A percentile compares a stretch with the other conserved stretches of the same genome.
phyloP scores from a whole-genome alignment of 2,888 invertebrate genomes.

The Cataglyphis albicans region DNA sequence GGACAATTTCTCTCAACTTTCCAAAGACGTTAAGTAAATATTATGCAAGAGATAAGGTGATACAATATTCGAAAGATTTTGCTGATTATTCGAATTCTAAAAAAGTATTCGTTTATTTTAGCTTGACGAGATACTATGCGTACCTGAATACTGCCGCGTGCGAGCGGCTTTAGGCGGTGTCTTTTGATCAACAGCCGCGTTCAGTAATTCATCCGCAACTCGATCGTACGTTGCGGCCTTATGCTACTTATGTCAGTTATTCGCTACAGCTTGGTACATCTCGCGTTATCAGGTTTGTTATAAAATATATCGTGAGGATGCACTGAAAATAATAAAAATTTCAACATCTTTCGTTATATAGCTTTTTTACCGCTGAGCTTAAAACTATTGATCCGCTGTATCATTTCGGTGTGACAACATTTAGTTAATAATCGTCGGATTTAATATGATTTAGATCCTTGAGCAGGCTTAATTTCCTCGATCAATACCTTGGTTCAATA shows the following conservation, averaged over 20 bases:
- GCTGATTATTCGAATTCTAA: neutral
- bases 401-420: neutral
- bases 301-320: neutral
- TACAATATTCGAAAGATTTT: neutral
- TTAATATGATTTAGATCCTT: slow-evolving; percentile 7
- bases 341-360: neutral
- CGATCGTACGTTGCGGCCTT: slow-evolving; percentile 68
- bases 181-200: slow-evolving; percentile 80
- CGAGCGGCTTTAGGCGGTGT: slow-evolving; percentile 69
- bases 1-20: neutral
- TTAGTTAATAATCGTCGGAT: neutral
- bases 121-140: neutral
- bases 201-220: slow-evolving; percentile 82
- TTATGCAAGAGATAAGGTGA: neutral
- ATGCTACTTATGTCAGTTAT: slow-evolving; percentile 29
- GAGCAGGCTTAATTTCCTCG: slow-evolving; percentile 41
- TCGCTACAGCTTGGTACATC: neutral
- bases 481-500: slow-evolving; percentile 37
- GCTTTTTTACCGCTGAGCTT: neutral
- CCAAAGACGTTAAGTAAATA: neutral
- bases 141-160: slow-evolving; percentile 52
- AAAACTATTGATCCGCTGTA: neutral
- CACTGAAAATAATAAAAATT: neutral
- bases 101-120: neutral
- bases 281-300: slow-evolving; percentile 15